Conservation (phyloP, 2,888 invertebrate genomes). For the Liposcelis brunnea region DNA sequence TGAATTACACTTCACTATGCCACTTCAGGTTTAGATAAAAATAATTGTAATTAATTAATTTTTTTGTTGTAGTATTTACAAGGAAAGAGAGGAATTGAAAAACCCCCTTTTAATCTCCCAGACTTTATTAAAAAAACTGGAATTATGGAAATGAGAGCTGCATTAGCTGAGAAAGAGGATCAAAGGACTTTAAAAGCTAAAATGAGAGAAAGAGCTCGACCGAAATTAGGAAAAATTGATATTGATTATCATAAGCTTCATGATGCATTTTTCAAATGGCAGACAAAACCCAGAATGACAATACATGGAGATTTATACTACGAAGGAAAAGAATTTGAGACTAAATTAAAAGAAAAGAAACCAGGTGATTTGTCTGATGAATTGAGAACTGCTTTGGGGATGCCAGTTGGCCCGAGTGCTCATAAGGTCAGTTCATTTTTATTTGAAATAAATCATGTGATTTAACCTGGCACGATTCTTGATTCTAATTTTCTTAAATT, state of each 20-base stretch:
- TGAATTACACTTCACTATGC: slow-evolving; percentile 22
- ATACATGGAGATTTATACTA: slow-evolving; percentile 98
- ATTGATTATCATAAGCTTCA: slow-evolving; percentile 99
- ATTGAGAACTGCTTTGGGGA: slow-evolving; percentile 86
- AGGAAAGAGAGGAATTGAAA: slow-evolving; percentile 97
- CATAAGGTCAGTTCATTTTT: slow-evolving; percentile 56
- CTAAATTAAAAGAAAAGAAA: slow-evolving; percentile 92
- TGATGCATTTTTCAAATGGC: slow-evolving; percentile 99
- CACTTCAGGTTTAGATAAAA: slow-evolving; percentile 4
- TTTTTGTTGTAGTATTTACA: slow-evolving; percentile 47
- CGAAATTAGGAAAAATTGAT: slow-evolving; percentile 97
- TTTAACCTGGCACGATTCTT: too few species aligned
- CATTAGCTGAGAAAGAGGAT: slow-evolving; percentile 93
- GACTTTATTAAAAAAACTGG: slow-evolving; percentile 98
- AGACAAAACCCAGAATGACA: slow-evolving; percentile 97
- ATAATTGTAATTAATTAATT: slow-evolving; percentile 6
- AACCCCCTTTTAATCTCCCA: slow-evolving; percentile 94
- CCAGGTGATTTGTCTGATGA: slow-evolving; percentile 96
- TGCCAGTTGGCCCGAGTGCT: slow-evolving; percentile 92
- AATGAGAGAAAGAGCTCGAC: slow-evolving; percentile 91
- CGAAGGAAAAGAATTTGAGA: slow-evolving; percentile 98
- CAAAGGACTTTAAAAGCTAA: slow-evolving; percentile 88
- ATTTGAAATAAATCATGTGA: neutral
- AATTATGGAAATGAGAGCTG: slow-evolving; percentile 99
- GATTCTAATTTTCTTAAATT: neutral